Evolutionary conservation across 2,113 vertebrate species (phyloP).

Genomic region (Trematocara nigrifrons): DNA sequence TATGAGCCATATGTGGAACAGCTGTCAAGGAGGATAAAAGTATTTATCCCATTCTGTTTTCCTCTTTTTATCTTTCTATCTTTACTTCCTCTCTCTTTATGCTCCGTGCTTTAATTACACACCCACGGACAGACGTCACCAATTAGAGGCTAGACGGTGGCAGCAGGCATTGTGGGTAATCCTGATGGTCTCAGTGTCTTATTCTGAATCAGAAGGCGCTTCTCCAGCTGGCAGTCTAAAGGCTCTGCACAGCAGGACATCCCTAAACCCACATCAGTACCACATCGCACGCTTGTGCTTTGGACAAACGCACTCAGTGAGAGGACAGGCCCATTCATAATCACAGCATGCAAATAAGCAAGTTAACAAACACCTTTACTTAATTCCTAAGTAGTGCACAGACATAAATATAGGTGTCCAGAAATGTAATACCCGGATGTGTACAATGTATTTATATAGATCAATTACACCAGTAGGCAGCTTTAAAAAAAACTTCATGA

Average conservation of each 20-base stretch:
- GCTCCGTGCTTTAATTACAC: background rate
- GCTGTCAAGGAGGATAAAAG: background rate
- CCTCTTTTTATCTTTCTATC: background rate
- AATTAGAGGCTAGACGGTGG: slow-evolving; percentile 1
- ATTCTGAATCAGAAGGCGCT: background rate
- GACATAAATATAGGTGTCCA: background rate
- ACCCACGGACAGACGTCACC: slow-evolving; percentile 3
- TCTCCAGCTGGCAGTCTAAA: slow-evolving; percentile 1
- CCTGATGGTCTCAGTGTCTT: background rate
- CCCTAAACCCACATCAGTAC: slow-evolving; percentile 6
- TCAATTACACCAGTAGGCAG: background rate
- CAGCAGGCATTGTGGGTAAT: slow-evolving; percentile 32
- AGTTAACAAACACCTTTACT: background rate
- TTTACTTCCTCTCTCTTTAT: background rate
- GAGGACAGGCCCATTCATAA: slow-evolving; percentile 22
- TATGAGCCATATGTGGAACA: background rate
- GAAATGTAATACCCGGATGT: background rate
- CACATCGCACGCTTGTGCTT: background rate
- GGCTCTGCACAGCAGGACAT: background rate
- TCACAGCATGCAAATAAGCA: background rate
- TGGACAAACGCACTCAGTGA: background rate
- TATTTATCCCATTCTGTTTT: background rate
- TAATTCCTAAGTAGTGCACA: background rate
- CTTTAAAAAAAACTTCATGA: background rate
- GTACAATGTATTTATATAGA: background rate